Conservation (phyloP, 2,113 vertebrate genomes). For the Copsychus sechellarum region DNA sequence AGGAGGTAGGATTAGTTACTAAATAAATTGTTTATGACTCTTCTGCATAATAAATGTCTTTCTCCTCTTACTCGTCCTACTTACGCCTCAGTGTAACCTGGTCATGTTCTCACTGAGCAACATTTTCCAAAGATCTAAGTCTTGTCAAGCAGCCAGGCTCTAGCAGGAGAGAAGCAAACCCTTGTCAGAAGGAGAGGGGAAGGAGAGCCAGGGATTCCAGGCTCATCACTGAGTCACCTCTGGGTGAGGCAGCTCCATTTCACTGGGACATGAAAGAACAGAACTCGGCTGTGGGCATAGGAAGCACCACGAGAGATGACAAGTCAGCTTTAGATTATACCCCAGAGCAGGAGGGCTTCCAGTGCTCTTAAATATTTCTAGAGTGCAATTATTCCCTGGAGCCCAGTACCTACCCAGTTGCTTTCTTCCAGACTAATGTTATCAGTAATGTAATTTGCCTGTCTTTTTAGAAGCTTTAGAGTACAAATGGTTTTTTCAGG, state of each 20-base stretch:
- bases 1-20: not conserved
- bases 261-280: rapidly evolving
- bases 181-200: not conserved
- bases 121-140: not conserved
- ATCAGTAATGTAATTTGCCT: not conserved
- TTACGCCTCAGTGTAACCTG: not conserved
- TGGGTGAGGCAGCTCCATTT: not conserved
- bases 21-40: not conserved
- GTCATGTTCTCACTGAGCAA: not conserved
- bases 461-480: not conserved
- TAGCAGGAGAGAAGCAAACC: not conserved
- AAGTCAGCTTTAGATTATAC: not conserved
- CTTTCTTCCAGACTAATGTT: not conserved
- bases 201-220: not conserved
- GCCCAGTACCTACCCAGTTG: not conserved
- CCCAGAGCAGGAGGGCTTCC: not conserved
- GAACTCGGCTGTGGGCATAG: not conserved
- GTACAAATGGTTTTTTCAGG: not conserved
- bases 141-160: not conserved
- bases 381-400: not conserved
- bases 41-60: not conserved
- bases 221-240: not conserved
- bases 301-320: not conserved
- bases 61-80: not conserved
- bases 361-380: not conserved